A percentile compares a stretch with the other conserved stretches of the same genome.
phyloP scores from a whole-genome alignment of 2,888 invertebrate species.

The Thyatira batis region DNA sequence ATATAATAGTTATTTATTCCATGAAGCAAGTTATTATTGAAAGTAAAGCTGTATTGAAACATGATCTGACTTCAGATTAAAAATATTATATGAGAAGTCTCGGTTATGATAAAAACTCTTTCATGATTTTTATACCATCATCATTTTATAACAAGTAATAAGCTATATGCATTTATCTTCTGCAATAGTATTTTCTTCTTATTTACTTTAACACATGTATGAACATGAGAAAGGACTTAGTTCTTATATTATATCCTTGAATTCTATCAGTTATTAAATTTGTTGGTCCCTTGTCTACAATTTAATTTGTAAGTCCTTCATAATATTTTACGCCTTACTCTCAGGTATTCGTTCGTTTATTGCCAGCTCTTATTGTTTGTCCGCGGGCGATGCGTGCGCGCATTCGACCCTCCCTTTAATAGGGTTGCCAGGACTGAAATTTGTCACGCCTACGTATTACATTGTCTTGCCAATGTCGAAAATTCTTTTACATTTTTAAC shows the following conservation, averaged over 20 bases:
- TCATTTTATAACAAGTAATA: neutral
- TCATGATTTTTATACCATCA: neutral
- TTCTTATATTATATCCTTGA: too few relatives aligned
- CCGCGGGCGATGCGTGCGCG: slow-evolving; percentile 30
- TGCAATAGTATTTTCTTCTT: too few relatives aligned
- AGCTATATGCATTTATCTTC: too few relatives aligned
- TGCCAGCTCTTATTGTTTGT: slow-evolving; percentile 20
- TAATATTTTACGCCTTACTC: slow-evolving; percentile 10
- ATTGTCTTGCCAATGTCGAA: neutral
- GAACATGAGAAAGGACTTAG: too few relatives aligned
- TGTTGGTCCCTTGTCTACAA: too few relatives aligned
- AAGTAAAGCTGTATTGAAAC: neutral
- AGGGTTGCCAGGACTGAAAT: slow-evolving; percentile 1
- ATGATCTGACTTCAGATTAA: neutral
- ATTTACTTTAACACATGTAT: too few relatives aligned
- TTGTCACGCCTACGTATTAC: neutral
- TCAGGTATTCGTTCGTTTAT: slow-evolving; percentile 1
- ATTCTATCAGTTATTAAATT: too few relatives aligned
- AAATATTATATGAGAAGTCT: neutral
- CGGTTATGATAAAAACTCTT: neutral
- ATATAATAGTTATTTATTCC: neutral
- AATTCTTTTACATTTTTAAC: too few relatives aligned
- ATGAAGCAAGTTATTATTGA: neutral
- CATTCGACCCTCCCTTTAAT: neutral
- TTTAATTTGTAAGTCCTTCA: slow-evolving; percentile 7